phyloP scores from a whole-genome alignment of 2,797 vertebrate species.

The Remorina albescens region DNA sequence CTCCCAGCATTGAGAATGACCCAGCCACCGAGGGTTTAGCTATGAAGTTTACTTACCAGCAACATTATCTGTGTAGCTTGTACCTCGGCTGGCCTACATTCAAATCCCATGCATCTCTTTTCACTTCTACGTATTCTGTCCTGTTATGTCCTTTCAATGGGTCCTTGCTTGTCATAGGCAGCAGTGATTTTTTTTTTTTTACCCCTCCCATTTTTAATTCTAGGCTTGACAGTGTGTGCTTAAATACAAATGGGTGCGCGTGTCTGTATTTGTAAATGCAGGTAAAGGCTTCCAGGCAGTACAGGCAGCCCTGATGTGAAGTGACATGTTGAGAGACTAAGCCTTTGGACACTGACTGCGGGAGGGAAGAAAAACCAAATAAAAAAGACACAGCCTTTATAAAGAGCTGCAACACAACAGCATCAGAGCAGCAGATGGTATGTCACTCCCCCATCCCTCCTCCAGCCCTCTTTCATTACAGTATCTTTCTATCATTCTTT shows the following conservation, averaged over 20 bases:
- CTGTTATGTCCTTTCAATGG: conserved; percentile 50
- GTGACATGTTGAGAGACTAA: conserved; percentile 71
- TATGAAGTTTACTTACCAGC: conserved; percentile 31
- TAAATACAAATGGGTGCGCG: conserved; percentile 29
- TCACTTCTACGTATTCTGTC: conserved; percentile 6
- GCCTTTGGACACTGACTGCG: conserved; percentile 68
- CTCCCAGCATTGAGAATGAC: conserved; percentile 42
- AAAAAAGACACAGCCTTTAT: conserved; percentile 57
- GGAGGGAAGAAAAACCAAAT: conserved; percentile 42
- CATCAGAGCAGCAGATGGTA: conserved; percentile 64
- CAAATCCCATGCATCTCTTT: conserved; percentile 24
- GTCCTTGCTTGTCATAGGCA: conserved; percentile 46
- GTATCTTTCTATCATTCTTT: conserved; percentile 45
- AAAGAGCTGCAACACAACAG: conserved; percentile 41
- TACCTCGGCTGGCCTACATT: conserved; percentile 19
- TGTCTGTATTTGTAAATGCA: conserved; percentile 61
- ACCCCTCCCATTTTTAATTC: background rate
- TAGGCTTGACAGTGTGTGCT: conserved; percentile 7
- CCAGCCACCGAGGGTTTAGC: conserved; percentile 42
- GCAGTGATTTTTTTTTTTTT: conserved; percentile 5
- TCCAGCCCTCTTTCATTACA: conserved; percentile 26
- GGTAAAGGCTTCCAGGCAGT: conserved; percentile 65
- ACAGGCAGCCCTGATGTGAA: conserved; percentile 65
- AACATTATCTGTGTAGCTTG: background rate
- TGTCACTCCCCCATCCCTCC: background rate